phyloP scores from a whole-genome alignment of 2,888 invertebrate genomes.

The Operophtera brumata region DNA sequence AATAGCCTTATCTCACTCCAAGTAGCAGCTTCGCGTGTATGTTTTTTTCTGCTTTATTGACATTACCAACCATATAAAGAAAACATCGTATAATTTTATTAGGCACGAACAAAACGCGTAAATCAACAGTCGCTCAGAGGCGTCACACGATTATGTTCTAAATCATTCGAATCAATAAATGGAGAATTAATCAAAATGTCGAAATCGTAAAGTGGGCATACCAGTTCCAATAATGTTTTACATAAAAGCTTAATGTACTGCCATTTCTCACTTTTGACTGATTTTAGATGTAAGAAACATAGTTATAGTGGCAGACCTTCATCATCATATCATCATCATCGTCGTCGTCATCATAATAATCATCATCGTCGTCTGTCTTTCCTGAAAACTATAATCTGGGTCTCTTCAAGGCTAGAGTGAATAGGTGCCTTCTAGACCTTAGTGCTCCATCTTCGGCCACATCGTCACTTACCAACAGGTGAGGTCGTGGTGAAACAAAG shows the following conservation, averaged over 20 bases:
- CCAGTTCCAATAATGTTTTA: slow-evolving; percentile 46
- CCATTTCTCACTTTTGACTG: slow-evolving; percentile 32
- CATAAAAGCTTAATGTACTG: slow-evolving; percentile 58
- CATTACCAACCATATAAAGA: slow-evolving; percentile 4
- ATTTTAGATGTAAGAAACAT: not conserved
- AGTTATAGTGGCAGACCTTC: not conserved
- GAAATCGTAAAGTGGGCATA: slow-evolving; percentile 34
- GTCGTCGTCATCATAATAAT: too few relatives aligned
- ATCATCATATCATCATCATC: too few relatives aligned
- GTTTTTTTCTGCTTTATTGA: slow-evolving; percentile 23
- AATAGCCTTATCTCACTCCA: too few relatives aligned
- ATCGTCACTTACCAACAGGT: too few relatives aligned
- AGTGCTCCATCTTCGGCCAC: too few relatives aligned
- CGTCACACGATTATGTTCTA: slow-evolving; percentile 38
- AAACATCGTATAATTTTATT: slow-evolving; percentile 14
- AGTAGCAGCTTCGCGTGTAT: too few relatives aligned
- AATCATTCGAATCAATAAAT: slow-evolving; percentile 37
- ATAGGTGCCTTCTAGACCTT: too few relatives aligned
- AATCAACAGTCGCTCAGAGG: slow-evolving; percentile 21
- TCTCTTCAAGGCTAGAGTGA: too few relatives aligned
- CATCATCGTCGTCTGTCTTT: too few relatives aligned
- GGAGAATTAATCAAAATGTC: slow-evolving; percentile 22
- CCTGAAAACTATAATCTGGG: too few relatives aligned
- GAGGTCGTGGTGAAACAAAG: too few relatives aligned
- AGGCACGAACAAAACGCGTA: slow-evolving; percentile 7